These are phyloP conservation scores for Blastobasis adustella DNA, from an alignment of 2,888 invertebrate genomes.

Conservation along the genomic window DNA sequence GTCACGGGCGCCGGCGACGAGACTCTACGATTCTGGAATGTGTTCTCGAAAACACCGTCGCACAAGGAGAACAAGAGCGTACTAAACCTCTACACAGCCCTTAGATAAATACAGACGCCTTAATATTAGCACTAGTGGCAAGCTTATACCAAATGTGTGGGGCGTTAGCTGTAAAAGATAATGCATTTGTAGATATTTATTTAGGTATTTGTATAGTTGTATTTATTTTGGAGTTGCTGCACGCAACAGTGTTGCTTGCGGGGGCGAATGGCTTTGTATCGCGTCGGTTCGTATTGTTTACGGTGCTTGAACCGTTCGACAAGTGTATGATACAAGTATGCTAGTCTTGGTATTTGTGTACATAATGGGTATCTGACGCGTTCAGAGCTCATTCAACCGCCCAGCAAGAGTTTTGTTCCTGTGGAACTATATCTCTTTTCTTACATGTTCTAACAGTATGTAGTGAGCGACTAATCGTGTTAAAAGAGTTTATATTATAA, in stretches of 20 bases:
- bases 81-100: conserved; percentile 91
- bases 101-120: conserved; percentile 45
- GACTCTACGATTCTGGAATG: conserved; percentile 98
- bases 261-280: not conserved
- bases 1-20: conserved; percentile 99
- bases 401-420: no score
- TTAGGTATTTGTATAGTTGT: conserved; percentile 13
- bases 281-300: no score
- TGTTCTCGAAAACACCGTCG: conserved; percentile 97
- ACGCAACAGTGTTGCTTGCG: conserved; percentile 1
- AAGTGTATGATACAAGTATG: no score
- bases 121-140: not conserved
- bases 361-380: no score
- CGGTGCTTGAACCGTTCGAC: no score
- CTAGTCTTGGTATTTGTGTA: no score
- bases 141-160: conserved; percentile 8
- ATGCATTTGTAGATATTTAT: conserved; percentile 1
- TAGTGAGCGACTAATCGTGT: no score
- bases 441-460: no score
- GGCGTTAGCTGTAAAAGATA: conserved; percentile 1
- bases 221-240: conserved; percentile 8
- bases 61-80: conserved; percentile 96
- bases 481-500: no score
- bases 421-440: no score
- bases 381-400: no score